These are phyloP conservation scores for Copidosoma aretas DNA, from an alignment of 2,888 invertebrate species.

Conservation along the genomic window DNA sequence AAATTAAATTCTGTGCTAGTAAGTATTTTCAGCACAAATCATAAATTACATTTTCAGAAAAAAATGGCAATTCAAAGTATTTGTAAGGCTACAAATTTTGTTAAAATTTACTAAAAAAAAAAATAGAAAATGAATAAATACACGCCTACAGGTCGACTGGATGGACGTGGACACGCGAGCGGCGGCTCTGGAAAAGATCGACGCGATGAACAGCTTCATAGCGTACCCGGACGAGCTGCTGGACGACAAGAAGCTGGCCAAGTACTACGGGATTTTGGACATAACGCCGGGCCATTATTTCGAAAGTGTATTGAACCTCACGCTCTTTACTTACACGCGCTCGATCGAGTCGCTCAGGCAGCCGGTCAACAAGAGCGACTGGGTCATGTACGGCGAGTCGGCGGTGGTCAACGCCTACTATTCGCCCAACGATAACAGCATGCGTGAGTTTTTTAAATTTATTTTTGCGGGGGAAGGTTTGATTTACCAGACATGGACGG, in stretches of 20 bases:
- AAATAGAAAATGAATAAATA: too few relatives aligned
- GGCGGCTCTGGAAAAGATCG: constrained; percentile 80
- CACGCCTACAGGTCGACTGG: constrained; percentile 72
- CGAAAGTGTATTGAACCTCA: constrained; percentile 63
- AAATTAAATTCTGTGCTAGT: too few relatives aligned
- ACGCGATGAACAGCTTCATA: constrained; percentile 86
- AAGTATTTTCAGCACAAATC: too few relatives aligned
- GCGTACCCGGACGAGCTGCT: constrained; percentile 91
- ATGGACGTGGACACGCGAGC: constrained; percentile 86
- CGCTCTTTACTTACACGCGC: constrained; percentile 64
- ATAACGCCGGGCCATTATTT: constrained; percentile 62
- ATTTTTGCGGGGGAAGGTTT: neutral
- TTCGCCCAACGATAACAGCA: constrained; percentile 66
- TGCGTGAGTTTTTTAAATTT: constrained; percentile 62
- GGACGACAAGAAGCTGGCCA: constrained; percentile 78
- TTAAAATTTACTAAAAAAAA: too few relatives aligned
- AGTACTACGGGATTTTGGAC: constrained; percentile 72
- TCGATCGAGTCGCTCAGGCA: constrained; percentile 64
- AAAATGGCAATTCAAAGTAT: too few relatives aligned
- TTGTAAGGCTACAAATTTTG: too few relatives aligned
- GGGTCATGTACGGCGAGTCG: constrained; percentile 65
- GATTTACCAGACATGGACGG: neutral
- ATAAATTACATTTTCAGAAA: too few relatives aligned
- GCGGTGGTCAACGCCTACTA: constrained; percentile 69
- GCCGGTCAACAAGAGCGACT: constrained; percentile 66